phyloP scores from a whole-genome alignment of 2,113 vertebrate genomes.

The Pheucticus melanocephalus region DNA sequence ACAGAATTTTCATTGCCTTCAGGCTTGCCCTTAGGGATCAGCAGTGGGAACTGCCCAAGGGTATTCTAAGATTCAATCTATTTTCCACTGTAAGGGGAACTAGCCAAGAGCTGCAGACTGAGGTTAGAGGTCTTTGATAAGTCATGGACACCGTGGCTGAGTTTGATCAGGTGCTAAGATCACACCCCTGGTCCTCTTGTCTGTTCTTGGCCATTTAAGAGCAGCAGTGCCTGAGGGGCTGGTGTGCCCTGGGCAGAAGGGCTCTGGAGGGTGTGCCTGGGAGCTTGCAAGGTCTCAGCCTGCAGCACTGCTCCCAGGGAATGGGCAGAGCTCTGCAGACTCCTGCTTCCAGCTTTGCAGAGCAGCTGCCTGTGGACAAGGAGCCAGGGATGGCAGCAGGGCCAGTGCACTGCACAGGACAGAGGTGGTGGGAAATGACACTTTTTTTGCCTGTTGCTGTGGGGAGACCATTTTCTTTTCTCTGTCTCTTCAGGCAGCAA shows the following conservation, averaged over 20 bases:
- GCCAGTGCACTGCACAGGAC: neutral
- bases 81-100: neutral
- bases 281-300: neutral
- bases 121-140: neutral
- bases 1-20: neutral
- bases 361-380: neutral
- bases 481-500: conserved; percentile 71
- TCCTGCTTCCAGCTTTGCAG: neutral
- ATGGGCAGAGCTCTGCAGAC: neutral
- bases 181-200: neutral
- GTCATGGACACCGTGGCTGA: neutral
- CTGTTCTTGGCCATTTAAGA: neutral
- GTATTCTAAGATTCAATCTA: neutral
- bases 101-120: neutral
- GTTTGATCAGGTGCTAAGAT: neutral
- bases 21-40: neutral
- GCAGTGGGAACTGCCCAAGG: neutral
- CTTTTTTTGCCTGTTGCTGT: neutral
- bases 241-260: neutral
- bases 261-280: neutral
- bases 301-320: neutral
- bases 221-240: neutral
- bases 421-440: neutral
- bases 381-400: neutral
- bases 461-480: neutral